These are phyloP conservation scores for Etheostoma cragini DNA, from an alignment of 2,113 vertebrate species.

Conservation along the genomic window DNA sequence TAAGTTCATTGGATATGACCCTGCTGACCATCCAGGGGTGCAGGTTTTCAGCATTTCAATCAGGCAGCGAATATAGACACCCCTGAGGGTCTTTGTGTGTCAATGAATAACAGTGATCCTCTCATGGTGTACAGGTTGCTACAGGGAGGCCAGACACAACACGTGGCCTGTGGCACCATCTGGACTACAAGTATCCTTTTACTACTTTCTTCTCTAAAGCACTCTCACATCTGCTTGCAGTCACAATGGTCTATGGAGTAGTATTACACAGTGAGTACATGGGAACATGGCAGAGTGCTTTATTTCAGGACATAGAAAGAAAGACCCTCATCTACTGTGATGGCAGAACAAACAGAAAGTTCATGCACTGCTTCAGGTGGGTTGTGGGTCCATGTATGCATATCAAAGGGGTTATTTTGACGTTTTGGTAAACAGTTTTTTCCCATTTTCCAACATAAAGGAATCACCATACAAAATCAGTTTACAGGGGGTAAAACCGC, in stretches of 20 bases:
- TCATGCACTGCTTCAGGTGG: not conserved
- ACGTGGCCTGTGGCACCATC: conserved; percentile 87
- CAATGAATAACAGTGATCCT: conserved; percentile 59
- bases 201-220: conserved; percentile 37
- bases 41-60: conserved; percentile 63
- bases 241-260: conserved; percentile 42
- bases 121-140: conserved; percentile 78
- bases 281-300: conserved; percentile 9
- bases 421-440: not conserved
- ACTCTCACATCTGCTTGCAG: conserved; percentile 29
- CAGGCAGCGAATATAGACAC: conserved; percentile 18
- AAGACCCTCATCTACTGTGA: not conserved
- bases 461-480: not conserved
- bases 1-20: conserved; percentile 71
- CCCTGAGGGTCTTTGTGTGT: conserved; percentile 55
- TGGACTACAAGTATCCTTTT: conserved; percentile 92
- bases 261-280: conserved; percentile 3
- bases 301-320: conserved; percentile 33
- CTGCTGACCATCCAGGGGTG: conserved; percentile 49
- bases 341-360: conserved; percentile 16
- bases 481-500: not conserved
- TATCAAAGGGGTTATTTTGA: not conserved
- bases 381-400: not conserved
- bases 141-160: conserved; percentile 77
- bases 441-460: not conserved